phyloP scores from a whole-genome alignment of 2,113 vertebrate genomes.

The Cheirogaleus medius region DNA sequence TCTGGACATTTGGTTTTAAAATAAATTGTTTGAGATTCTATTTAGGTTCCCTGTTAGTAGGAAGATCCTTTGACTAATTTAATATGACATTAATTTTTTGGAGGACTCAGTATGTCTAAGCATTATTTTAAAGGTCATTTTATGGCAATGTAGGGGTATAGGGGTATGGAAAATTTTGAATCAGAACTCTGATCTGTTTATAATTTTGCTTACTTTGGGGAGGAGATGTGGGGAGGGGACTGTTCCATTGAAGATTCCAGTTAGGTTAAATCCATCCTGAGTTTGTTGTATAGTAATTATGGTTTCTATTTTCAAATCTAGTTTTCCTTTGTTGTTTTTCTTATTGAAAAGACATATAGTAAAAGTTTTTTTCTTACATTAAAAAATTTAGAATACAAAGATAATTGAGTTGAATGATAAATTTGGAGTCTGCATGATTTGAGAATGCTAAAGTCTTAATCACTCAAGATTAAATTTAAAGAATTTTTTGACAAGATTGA shows the following conservation, averaged over 20 bases:
- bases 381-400: neutral
- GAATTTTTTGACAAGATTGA: neutral
- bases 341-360: neutral
- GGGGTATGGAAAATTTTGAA: neutral
- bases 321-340: slow-evolving; percentile 1
- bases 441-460: neutral
- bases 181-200: neutral
- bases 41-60: slow-evolving; percentile 25
- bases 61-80: neutral
- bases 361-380: neutral
- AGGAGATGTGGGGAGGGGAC: too few relatives aligned
- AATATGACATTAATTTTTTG: neutral
- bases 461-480: slow-evolving; percentile 20
- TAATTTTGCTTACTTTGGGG: neutral
- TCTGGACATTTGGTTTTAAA: slow-evolving; percentile 43
- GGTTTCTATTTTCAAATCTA: neutral
- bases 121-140: slow-evolving; percentile 36
- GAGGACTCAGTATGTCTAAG: neutral
- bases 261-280: neutral
- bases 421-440: slow-evolving; percentile 8
- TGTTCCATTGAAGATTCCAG: neutral
- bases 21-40: neutral
- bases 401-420: neutral
- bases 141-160: neutral
- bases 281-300: neutral